These are phyloP conservation scores for Drosophila insularis DNA, from an alignment of 1,140 invertebrate species.

Conservation along the genomic window DNA sequence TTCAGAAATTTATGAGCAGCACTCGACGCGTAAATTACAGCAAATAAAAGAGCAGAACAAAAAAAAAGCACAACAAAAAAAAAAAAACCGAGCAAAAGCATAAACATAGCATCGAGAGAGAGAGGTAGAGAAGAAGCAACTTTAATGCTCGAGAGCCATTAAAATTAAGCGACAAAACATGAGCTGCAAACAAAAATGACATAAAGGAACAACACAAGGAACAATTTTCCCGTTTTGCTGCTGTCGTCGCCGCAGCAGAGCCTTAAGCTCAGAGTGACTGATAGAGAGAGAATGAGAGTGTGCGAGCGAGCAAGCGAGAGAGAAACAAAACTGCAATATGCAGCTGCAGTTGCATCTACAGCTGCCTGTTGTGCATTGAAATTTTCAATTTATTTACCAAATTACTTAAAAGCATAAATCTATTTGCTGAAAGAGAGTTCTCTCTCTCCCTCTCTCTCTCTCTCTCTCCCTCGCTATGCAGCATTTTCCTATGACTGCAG, in stretches of 20 bases:
- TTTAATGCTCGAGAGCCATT: slow-evolving; percentile 63
- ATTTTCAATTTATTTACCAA: slow-evolving; percentile 49
- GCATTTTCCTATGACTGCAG: neutral
- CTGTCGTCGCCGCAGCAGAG: neutral
- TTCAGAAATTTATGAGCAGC: slow-evolving; percentile 66
- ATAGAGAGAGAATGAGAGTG: neutral
- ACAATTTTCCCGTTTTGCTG: neutral
- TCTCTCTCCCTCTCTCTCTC: neutral
- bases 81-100: slow-evolving; percentile 23
- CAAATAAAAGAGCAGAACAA: slow-evolving; percentile 59
- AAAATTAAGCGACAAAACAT: slow-evolving; percentile 79
- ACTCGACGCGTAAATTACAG: slow-evolving; percentile 69
- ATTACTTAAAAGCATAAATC: slow-evolving; percentile 71
- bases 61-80: neutral
- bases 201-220: slow-evolving; percentile 12
- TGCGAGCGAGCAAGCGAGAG: neutral
- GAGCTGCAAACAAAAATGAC: slow-evolving; percentile 66
- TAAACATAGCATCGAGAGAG: slow-evolving; percentile 54
- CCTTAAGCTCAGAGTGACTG: too few relatives aligned
- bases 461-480: neutral
- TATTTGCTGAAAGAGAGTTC: slow-evolving; percentile 50
- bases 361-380: slow-evolving; percentile 7
- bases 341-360: slow-evolving; percentile 4
- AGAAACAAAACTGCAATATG: slow-evolving; percentile 24
- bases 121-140: slow-evolving; percentile 45